Evolutionary conservation across 2,113 vertebrate species (phyloP), one percentile per base, ranked within the genome.

Genomic region (Prochilodus magdalenae): DNA sequence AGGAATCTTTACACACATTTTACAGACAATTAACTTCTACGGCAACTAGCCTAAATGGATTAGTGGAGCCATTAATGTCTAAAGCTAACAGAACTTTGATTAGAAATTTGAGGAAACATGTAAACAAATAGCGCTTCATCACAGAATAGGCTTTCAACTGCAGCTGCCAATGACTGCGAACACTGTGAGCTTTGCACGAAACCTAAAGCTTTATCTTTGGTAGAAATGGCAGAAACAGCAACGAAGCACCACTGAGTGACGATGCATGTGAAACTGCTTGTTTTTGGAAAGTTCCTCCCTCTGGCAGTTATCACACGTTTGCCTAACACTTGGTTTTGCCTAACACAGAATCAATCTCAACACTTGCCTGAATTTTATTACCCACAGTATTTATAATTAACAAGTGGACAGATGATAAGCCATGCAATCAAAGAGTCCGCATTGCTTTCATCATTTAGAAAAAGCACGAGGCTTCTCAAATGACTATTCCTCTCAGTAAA

Each of bases 11-110:
- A 91, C 91, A 91, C 91, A 92, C 92, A 92, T 92, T 93, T 93
- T 92, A 94, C 92, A 93, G 90, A 93, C 93, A 93, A 93, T 94
- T 93, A 93, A 93, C 91, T 89, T 91, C 92, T 92, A 93, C 92
- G 90, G 90, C 72, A 85, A 91, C 88, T 89, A 89, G 90, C 87
- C 89, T 89, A 90, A 93, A 93, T 91, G 91, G 93, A 93, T 93
- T 92, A 93, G 90, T 87, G 82, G 91, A 86, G 87, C 91, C 93
- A 91, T 93, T 93, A 93, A 93, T 93, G 92, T 93, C 91, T 90
- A 79, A 88, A 88, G 89, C 90, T 93, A 94, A 94, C 92, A 89
- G 89, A 84, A 90, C 87, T 90, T 91, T 93, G 91, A 93, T 94
- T 94, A 90, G 89, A 93, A 93, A 93, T 92, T 89, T 80, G 86